Base-by-base conservation (phyloP, 2,113 vertebrate species). In the Phyllostomus hastatus region DNA sequence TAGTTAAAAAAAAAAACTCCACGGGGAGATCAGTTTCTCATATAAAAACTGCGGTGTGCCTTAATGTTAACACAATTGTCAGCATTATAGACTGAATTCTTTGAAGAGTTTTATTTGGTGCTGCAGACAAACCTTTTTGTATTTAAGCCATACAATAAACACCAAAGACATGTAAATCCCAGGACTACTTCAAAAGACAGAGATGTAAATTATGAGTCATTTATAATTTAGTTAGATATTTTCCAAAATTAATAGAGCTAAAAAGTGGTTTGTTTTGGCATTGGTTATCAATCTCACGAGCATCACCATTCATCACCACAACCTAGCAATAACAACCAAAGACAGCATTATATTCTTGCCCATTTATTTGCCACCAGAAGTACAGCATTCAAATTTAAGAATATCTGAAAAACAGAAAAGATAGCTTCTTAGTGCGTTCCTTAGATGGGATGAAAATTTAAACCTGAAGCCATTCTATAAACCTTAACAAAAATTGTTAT, bases 161-260 rank as follows among this genome's bases (percentile, higher is more conserved):
- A 90, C 84, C 46, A 88, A 94, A 22, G 41, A 69, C 28, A 69
- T 46, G 15, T 85, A 95, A 96, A 95, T 67, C 16, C 38, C 38
- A 24, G 10, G 9, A 75, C 31, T 57, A 61, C 16, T 69, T 81
- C 33, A 95, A 88, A 86, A 48, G 69, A 78, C 20, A 61, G 19
- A 95, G 66, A 83, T 96, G 4, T 46, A 90, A 92, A 79, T 92
- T 76, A 61, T 33, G 20, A 14, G 3, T 91, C 43, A 69, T 64
- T 92, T 50, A 22, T 90, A 95, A 91, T 93, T 96, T 79, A 88
- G 20, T 66, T 59, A 86, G 57, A 33, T 70, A 28, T 64, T 92
- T 91, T 79, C 61, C 80, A 93, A 86, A 84, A 33, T 75, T 81
- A 14, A 52, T 43, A 57, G 76, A 92, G 43, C 35, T 94, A 70